Evolutionary conservation across 2,797 vertebrate genomes (phyloP), one percentile per base, ranked within the genome.

Genomic region (Chrysolophus pictus): DNA sequence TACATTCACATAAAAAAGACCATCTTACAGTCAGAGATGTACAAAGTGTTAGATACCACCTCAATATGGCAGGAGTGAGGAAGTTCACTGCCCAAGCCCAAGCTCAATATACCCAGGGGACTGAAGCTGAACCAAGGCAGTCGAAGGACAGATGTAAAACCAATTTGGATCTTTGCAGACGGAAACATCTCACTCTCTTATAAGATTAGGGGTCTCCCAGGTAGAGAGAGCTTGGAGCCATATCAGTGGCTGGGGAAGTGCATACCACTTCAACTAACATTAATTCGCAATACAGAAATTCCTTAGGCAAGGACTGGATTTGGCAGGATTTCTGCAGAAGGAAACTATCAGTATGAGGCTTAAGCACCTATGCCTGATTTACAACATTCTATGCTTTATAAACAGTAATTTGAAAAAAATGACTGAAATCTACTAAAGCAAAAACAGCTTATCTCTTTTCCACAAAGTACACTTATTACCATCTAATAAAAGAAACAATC

Each of bases 1-100:
- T 94, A 95, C 71, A 87, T 58, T 65, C 91, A 23, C 94, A 65
- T 76, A 76, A 87, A 96, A 96, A 96, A 95, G 96, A 87, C 93
- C 93, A 96, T 92, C 93, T 72, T 11, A 1, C 83, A 93, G 88
- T 67, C 22, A 3, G 90, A 84, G 51, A 68, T 74, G 74, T 53
- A 76, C 82, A 90, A 68, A 55, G 69, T 75, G 51, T 42, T 87
- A 65, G 87, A 88, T 82, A 71, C 53, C 93, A 80, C 80, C 89
- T 93, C 83, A 84, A 55, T 91, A 84, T 78, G 80, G 85, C 58
- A 91, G 41, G 15, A 94, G 44, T 55, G 33, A 92, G 64, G 68
- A 87, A 88, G 71, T 88, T 94, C 92, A 49, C 19, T 80, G 85
- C 70, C 87, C 83, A 93, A 84, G 41, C 31, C 35, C 5, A 1